These are phyloP conservation scores for Drosophila eugracilis DNA, from an alignment of 1,140 invertebrate species.

Conservation along the genomic window DNA sequence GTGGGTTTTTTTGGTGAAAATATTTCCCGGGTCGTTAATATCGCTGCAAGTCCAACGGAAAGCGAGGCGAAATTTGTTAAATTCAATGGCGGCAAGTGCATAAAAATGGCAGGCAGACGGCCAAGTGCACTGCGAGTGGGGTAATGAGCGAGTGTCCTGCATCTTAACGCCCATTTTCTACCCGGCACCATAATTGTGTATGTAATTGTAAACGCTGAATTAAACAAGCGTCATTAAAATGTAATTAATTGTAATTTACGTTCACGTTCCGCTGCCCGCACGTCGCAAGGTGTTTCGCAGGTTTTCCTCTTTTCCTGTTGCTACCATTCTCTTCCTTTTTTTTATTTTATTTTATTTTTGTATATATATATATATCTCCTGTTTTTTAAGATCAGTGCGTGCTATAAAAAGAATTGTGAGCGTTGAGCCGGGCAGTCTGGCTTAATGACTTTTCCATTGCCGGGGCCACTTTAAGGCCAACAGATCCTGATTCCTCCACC, in stretches of 20 bases:
- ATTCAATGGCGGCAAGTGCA: constrained; percentile 70
- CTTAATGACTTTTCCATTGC: constrained; percentile 58
- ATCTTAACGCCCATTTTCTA: constrained; percentile 16
- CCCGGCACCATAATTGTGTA: constrained; percentile 73
- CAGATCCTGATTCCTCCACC: constrained; percentile 2
- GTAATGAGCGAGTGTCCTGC: constrained; percentile 65
- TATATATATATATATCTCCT: no score
- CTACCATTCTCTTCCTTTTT: neutral
- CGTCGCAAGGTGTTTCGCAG: constrained; percentile 66
- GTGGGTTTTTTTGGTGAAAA: constrained; percentile 3
- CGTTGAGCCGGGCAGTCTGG: constrained; percentile 26
- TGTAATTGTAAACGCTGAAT: constrained; percentile 84
- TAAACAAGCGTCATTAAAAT: constrained; percentile 84
- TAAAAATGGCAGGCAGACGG: constrained; percentile 66
- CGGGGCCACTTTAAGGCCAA: constrained; percentile 8
- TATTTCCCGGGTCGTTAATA: constrained; percentile 67
- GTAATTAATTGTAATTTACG: constrained; percentile 84
- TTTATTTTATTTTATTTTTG: neutral
- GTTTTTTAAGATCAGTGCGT: constrained; percentile 63
- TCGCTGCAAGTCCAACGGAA: constrained; percentile 37
- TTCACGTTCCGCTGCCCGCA: constrained; percentile 58
- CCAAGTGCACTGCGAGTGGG: constrained; percentile 46
- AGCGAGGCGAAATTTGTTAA: constrained; percentile 70
- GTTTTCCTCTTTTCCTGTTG: constrained; percentile 10
- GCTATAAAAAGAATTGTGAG: constrained; percentile 53